These are phyloP conservation scores for Phymanthus crucifer DNA, from an alignment of 92 coral and sea anemone genomes.

Conservation along the genomic window DNA sequence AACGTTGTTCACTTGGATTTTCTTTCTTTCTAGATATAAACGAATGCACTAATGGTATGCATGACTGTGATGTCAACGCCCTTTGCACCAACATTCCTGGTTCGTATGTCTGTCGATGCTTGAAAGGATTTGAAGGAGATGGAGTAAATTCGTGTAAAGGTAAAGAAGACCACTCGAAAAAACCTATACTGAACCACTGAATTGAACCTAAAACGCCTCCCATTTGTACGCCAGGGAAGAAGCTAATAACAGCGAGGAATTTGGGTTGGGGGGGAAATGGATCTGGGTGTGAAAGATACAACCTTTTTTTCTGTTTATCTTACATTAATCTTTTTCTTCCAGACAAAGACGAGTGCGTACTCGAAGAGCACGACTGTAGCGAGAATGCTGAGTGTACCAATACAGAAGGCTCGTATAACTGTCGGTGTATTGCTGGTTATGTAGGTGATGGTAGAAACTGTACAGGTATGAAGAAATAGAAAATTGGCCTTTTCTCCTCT, in stretches of 20 bases:
- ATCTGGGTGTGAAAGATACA: too few species aligned
- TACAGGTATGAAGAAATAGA: slow-evolving; percentile 18
- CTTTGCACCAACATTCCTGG: slow-evolving; percentile 66
- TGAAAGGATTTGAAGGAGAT: slow-evolving; percentile 69
- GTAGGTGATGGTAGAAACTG: slow-evolving; percentile 40
- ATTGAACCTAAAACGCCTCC: too few species aligned
- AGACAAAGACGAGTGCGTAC: slow-evolving; percentile 61
- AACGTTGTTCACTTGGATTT: background rate
- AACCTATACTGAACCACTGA: too few species aligned
- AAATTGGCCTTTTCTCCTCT: background rate
- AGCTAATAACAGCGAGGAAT: too few species aligned
- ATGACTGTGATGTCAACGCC: slow-evolving; percentile 64
- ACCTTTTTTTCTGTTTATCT: background rate
- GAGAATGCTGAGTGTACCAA: slow-evolving; percentile 34
- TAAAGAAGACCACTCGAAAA: slow-evolving; percentile 3
- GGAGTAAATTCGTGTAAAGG: slow-evolving; percentile 60
- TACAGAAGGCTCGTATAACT: slow-evolving; percentile 36
- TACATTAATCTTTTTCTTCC: background rate
- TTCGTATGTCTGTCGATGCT: slow-evolving; percentile 69
- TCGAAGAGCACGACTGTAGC: slow-evolving; percentile 31
- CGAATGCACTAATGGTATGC: slow-evolving; percentile 44
- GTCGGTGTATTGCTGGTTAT: slow-evolving; percentile 41
- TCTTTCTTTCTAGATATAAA: slow-evolving; percentile 44
- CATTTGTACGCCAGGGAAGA: too few species aligned
- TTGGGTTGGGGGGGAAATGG: too few species aligned